phyloP scores from a whole-genome alignment of 2,888 invertebrate genomes.

The Notocelia uddmanniana region DNA sequence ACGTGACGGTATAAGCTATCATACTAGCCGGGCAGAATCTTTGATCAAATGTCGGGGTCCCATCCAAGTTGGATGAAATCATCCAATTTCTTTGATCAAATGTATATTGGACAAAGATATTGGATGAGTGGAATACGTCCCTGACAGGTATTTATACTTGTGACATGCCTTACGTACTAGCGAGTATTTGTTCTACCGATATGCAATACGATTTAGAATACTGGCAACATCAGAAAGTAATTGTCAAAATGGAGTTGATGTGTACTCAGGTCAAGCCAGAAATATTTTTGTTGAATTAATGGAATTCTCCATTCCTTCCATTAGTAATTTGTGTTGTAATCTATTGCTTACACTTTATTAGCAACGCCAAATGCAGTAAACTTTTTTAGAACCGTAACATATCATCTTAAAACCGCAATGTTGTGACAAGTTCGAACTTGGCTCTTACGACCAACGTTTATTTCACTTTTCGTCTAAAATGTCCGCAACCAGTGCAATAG shows the following conservation, averaged over 20 bases:
- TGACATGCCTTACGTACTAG: not conserved
- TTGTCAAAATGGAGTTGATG: conserved; percentile 44
- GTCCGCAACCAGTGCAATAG: conserved; percentile 66
- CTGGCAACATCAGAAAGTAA: conserved; percentile 32
- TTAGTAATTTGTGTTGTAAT: conserved; percentile 19
- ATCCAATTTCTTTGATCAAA: too few species aligned
- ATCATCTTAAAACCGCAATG: conserved; percentile 24
- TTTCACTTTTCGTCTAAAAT: conserved; percentile 52
- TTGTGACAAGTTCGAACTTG: conserved; percentile 25
- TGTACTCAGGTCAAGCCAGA: conserved; percentile 21
- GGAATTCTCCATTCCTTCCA: conserved; percentile 8
- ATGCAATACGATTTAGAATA: not conserved
- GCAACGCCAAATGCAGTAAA: not conserved
- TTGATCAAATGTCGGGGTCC: too few species aligned
- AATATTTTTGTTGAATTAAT: conserved; percentile 39
- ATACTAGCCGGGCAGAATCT: too few species aligned
- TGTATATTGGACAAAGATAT: too few species aligned
- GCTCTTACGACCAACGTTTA: conserved; percentile 20
- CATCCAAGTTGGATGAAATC: too few species aligned
- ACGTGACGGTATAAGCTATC: too few species aligned
- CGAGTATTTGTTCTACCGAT: not conserved
- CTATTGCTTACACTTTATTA: not conserved
- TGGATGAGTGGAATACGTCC: too few species aligned
- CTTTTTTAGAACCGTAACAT: not conserved
- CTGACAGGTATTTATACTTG: conserved; percentile 11